These are phyloP conservation scores for Oryzias dopingdopingensis DNA, from an alignment of 2,797 vertebrate species.

Conservation along the genomic window DNA sequence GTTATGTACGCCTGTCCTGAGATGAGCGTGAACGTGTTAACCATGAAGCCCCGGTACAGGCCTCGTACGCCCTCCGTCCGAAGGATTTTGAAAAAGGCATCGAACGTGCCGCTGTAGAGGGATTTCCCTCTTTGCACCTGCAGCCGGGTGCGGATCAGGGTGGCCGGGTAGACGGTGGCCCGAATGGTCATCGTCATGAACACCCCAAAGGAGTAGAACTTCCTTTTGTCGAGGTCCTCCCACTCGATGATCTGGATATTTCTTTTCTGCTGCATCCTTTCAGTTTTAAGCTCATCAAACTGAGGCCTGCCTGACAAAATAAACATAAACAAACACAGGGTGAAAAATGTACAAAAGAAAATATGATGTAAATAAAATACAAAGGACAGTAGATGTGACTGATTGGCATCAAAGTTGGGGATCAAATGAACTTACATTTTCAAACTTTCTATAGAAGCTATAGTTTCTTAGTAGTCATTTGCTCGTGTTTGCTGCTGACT, in stretches of 20 bases:
- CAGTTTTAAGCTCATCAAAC: slow-evolving; percentile 56
- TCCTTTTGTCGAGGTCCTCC: slow-evolving; percentile 97
- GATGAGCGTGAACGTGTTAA: slow-evolving; percentile 95
- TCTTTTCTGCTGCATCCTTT: slow-evolving; percentile 78
- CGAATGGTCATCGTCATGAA: slow-evolving; percentile 97
- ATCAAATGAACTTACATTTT: too few relatives aligned
- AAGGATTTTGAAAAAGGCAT: slow-evolving; percentile 93
- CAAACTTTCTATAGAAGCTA: too few relatives aligned
- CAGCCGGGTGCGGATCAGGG: slow-evolving; percentile 90
- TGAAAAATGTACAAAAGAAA: background rate
- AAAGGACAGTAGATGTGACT: too few relatives aligned
- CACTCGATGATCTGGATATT: slow-evolving; percentile 99
- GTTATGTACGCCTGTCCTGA: slow-evolving; percentile 98
- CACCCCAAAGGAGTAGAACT: slow-evolving; percentile 93
- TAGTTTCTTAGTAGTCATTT: background rate
- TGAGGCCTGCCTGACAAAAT: slow-evolving; percentile 31
- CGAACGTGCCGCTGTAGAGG: slow-evolving; percentile 89
- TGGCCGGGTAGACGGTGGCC: slow-evolving; percentile 93
- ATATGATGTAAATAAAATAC: too few relatives aligned
- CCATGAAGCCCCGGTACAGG: slow-evolving; percentile 93
- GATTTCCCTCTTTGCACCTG: slow-evolving; percentile 95
- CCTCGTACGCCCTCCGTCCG: slow-evolving; percentile 83
- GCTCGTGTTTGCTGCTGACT: background rate
- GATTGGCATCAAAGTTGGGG: too few relatives aligned
- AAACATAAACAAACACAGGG: slow-evolving; percentile 9